Evolutionary conservation across 2,888 invertebrate species (phyloP).

Genomic region (Bhutanitis thaidina): DNA sequence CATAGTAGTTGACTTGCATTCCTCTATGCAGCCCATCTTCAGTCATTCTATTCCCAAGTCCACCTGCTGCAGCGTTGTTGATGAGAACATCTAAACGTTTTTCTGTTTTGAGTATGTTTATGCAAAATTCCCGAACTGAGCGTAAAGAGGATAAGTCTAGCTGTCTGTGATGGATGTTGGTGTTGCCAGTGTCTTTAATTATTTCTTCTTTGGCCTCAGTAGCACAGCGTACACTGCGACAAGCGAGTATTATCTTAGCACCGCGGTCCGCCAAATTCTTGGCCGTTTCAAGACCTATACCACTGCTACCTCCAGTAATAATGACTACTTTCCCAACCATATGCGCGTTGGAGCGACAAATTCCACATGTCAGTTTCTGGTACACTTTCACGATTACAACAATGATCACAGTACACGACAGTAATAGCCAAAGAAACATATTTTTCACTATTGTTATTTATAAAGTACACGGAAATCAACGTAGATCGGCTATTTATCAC

Average conservation of each 20-base stretch:
- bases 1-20: slow-evolving; percentile 86
- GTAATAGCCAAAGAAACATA: slow-evolving; percentile 8
- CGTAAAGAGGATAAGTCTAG: slow-evolving; percentile 67
- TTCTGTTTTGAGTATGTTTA: slow-evolving; percentile 69
- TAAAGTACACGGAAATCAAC: not conserved
- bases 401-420: slow-evolving; percentile 27
- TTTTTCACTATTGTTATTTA: not conserved
- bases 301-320: slow-evolving; percentile 70
- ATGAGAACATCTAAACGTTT: slow-evolving; percentile 77
- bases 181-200: slow-evolving; percentile 53
- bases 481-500: too few species aligned
- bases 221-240: slow-evolving; percentile 62
- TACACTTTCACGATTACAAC: slow-evolving; percentile 53
- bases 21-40: slow-evolving; percentile 84
- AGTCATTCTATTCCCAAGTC: slow-evolving; percentile 73
- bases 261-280: slow-evolving; percentile 72
- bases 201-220: slow-evolving; percentile 58
- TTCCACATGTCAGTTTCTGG: slow-evolving; percentile 62
- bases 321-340: slow-evolving; percentile 73
- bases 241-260: slow-evolving; percentile 73
- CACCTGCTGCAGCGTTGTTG: slow-evolving; percentile 80
- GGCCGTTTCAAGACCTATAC: slow-evolving; percentile 77
- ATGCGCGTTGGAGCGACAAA: slow-evolving; percentile 64
- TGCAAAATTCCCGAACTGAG: slow-evolving; percentile 79
- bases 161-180: slow-evolving; percentile 50